Conservation (phyloP, 2,797 vertebrate species). For the Phrynocephalus forsythii region DNA sequence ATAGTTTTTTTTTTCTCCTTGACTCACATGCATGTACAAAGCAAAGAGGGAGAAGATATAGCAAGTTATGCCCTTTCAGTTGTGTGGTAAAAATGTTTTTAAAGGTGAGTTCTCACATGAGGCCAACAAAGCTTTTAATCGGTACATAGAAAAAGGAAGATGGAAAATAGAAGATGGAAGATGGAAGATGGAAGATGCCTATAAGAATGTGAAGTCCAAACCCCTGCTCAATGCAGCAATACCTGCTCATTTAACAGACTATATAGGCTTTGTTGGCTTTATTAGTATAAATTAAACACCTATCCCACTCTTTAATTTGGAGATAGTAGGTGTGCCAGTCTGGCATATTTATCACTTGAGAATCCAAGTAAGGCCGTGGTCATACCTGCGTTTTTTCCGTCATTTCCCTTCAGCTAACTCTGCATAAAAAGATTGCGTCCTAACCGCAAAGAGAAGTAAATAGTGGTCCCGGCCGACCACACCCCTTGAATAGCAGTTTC, state of each 20-base stretch:
- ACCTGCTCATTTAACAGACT: neutral
- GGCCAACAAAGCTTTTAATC: neutral
- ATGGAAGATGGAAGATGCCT: too few species aligned
- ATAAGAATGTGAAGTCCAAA: too few species aligned
- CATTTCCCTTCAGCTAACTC: too few species aligned
- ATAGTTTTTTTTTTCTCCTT: too few species aligned
- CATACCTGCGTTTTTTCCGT: too few species aligned
- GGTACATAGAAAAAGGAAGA: too few species aligned
- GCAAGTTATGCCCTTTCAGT: neutral
- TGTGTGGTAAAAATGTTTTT: neutral
- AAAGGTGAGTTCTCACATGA: neutral
- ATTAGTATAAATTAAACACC: neutral
- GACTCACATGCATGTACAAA: constrained; percentile 22
- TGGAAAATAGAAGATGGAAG: too few species aligned
- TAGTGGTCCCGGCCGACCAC: too few species aligned
- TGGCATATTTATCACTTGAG: neutral
- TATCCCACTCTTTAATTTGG: neutral
- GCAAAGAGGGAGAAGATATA: neutral
- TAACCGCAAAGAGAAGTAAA: too few species aligned
- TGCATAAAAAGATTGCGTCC: too few species aligned
- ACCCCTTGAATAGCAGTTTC: too few species aligned
- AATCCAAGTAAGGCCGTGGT: neutral
- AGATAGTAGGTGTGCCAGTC: neutral
- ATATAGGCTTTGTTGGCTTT: accelerated
- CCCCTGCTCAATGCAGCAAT: too few species aligned